Evolutionary conservation across 1,140 invertebrate genomes (phyloP).

Genomic region (Achatina immaculata): DNA sequence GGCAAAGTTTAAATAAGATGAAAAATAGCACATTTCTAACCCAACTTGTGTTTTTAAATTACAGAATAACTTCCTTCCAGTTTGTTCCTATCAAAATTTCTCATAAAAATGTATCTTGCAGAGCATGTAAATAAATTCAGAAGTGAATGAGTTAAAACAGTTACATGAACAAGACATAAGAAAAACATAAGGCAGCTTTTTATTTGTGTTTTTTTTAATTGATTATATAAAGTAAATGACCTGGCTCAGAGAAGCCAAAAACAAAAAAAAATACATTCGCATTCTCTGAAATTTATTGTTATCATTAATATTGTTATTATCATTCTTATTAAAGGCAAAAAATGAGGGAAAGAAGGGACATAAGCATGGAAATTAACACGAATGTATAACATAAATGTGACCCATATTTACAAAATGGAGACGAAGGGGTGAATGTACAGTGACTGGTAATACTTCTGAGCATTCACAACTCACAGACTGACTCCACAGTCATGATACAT

Average conservation of each 20-base stretch:
- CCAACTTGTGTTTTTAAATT: no score
- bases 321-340: not conserved
- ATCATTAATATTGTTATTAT: slow-evolving; percentile 7
- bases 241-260: slow-evolving; percentile 8
- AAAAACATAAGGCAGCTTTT: not conserved
- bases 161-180: not conserved
- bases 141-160: no score
- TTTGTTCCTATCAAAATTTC: no score
- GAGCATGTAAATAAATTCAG: no score
- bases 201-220: not conserved
- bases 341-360: not conserved
- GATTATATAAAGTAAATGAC: slow-evolving; percentile 22
- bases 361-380: not conserved
- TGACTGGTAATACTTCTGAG: no score
- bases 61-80: no score
- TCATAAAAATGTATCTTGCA: no score
- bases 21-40: no score
- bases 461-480: no score
- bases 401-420: not conserved
- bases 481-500: no score
- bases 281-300: not conserved
- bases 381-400: not conserved
- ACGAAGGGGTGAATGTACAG: not conserved
- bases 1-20: no score
- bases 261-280: not conserved